Evolutionary conservation across 2,888 invertebrate species (phyloP).

Genomic region (Buathra laborator): DNA sequence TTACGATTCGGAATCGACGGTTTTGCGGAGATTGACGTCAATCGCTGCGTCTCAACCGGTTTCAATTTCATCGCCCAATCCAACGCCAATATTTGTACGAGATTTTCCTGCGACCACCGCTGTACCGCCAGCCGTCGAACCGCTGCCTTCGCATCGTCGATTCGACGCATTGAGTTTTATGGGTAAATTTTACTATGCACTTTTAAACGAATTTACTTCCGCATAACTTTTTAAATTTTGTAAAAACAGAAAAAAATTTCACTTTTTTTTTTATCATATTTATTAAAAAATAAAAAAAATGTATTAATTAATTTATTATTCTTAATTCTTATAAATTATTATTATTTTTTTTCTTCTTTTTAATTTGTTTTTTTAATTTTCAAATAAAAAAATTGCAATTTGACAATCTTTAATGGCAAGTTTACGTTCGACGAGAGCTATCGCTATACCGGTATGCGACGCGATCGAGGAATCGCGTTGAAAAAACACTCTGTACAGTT

Average conservation of each 20-base stretch:
- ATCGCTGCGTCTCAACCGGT: not conserved
- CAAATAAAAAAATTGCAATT: too few species aligned
- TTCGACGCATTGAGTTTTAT: constrained; percentile 53
- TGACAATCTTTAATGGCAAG: not conserved
- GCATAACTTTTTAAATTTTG: too few species aligned
- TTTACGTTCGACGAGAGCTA: not conserved
- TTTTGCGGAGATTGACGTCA: constrained; percentile 1
- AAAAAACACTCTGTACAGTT: not conserved
- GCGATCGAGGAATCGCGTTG: not conserved
- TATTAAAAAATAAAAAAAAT: too few species aligned
- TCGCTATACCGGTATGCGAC: not conserved
- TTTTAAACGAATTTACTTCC: too few species aligned
- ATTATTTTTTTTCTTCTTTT: too few species aligned
- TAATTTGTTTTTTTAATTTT: too few species aligned
- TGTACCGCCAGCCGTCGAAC: constrained; percentile 24
- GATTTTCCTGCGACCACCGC: constrained; percentile 40
- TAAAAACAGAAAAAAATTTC: too few species aligned
- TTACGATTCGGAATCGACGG: not conserved
- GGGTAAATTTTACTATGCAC: constrained; percentile 11
- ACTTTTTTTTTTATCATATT: too few species aligned
- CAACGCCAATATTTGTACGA: not conserved
- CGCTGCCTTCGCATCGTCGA: constrained; percentile 12
- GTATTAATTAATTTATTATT: too few species aligned
- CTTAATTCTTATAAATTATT: too few species aligned
- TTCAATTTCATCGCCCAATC: not conserved